These are phyloP conservation scores for Sturmia bella DNA, from an alignment of 2,888 invertebrate genomes.

Conservation along the genomic window DNA sequence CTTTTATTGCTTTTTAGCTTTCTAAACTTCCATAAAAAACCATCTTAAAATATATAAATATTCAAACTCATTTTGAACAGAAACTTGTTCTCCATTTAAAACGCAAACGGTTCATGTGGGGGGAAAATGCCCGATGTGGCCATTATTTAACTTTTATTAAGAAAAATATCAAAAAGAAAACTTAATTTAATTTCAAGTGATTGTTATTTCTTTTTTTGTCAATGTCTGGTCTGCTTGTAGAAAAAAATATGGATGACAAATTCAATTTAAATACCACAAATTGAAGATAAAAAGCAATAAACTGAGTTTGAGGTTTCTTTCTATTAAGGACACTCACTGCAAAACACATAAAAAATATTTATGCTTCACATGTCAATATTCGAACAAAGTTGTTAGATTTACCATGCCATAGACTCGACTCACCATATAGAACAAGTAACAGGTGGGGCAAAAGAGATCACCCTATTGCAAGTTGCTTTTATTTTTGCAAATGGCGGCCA, in stretches of 20 bases:
- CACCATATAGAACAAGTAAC: too few species aligned
- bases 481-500: too few species aligned
- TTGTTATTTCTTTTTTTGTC: conserved; percentile 22
- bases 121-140: conserved; percentile 40
- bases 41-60: conserved; percentile 17
- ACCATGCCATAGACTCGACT: too few species aligned
- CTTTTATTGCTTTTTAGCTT: conserved; percentile 34
- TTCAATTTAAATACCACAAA: not conserved
- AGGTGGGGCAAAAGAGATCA: too few species aligned
- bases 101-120: conserved; percentile 3
- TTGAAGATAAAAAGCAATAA: conserved; percentile 18
- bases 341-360: too few species aligned
- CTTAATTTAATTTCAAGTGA: conserved; percentile 5
- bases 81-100: conserved; percentile 48
- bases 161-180: conserved; percentile 45
- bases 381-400: too few species aligned
- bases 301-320: too few species aligned
- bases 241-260: not conserved
- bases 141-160: conserved; percentile 58
- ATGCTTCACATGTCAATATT: too few species aligned
- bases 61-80: not conserved
- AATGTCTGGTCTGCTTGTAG: conserved; percentile 11
- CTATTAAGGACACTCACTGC: too few species aligned
- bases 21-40: conserved; percentile 52
- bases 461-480: too few species aligned